Conservation (phyloP, 2,113 vertebrate species). For the Cercocebus atys region DNA sequence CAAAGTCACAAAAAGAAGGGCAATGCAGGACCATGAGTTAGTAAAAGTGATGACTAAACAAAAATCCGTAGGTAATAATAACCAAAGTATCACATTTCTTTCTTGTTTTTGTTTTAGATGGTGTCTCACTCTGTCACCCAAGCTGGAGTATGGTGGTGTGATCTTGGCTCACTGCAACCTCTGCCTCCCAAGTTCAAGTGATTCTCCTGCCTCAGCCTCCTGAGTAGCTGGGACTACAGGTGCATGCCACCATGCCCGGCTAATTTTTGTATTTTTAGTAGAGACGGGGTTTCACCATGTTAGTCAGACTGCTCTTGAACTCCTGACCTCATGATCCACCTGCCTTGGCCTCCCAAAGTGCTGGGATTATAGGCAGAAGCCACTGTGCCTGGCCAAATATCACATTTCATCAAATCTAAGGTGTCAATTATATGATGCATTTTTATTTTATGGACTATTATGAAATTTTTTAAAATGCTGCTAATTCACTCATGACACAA, state of each 20-base stretch:
- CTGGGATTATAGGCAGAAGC: neutral
- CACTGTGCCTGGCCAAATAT: neutral
- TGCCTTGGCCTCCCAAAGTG: neutral
- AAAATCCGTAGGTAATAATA: neutral
- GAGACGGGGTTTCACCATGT: neutral
- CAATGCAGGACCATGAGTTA: neutral
- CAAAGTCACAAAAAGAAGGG: neutral
- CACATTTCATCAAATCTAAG: neutral
- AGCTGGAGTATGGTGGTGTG: too few species aligned
- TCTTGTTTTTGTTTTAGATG: neutral
- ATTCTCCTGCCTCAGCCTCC: neutral
- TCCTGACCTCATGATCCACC: neutral
- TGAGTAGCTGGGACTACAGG: neutral
- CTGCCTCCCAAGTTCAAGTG: too few species aligned
- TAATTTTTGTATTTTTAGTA: neutral
- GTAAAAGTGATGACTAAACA: neutral
- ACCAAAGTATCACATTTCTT: neutral
- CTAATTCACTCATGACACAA: neutral
- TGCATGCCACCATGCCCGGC: fast-evolving
- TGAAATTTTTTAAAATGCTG: neutral
- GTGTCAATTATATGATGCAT: neutral
- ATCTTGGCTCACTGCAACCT: neutral
- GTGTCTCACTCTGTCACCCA: neutral
- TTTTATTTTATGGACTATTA: neutral
- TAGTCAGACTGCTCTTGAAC: neutral